Evolutionary conservation across 2,797 vertebrate genomes (phyloP).

Genomic region (Meda fulgida): DNA sequence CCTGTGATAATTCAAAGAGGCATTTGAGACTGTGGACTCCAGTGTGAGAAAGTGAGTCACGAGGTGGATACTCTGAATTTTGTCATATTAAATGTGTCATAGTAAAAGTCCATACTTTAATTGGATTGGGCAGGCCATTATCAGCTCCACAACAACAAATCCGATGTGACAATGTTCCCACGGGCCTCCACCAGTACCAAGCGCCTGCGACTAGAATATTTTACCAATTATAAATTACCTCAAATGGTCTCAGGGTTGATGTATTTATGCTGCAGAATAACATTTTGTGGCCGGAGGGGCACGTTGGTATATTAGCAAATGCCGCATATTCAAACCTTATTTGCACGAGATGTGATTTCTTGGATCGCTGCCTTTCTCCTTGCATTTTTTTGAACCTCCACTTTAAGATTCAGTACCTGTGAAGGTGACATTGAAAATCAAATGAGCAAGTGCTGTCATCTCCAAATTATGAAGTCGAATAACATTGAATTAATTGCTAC

Average conservation of each 20-base stretch:
- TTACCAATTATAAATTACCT: slow-evolving; percentile 39
- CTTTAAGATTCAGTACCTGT: slow-evolving; percentile 40
- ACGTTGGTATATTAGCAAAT: slow-evolving; percentile 21
- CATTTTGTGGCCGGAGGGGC: slow-evolving; percentile 16
- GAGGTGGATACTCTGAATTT: not conserved
- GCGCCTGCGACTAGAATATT: not conserved
- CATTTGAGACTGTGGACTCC: slow-evolving; percentile 16
- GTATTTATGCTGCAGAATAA: slow-evolving; percentile 17
- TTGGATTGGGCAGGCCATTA: slow-evolving; percentile 44
- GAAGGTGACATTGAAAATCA: slow-evolving; percentile 60
- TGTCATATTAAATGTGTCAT: slow-evolving; percentile 37
- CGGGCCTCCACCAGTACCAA: slow-evolving; percentile 4
- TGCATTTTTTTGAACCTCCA: slow-evolving; percentile 27
- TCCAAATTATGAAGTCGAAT: slow-evolving; percentile 56
- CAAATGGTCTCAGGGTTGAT: slow-evolving; percentile 28
- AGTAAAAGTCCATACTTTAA: slow-evolving; percentile 20
- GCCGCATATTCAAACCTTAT: not conserved
- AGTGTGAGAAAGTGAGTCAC: slow-evolving; percentile 12
- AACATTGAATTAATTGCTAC: slow-evolving; percentile 61
- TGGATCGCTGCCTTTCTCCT: slow-evolving; percentile 8
- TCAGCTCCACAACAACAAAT: slow-evolving; percentile 33
- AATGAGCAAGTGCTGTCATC: slow-evolving; percentile 57
- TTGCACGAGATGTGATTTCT: slow-evolving; percentile 12
- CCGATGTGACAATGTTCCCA: slow-evolving; percentile 29
- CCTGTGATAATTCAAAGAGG: slow-evolving; percentile 50